phyloP scores from a whole-genome alignment of 2,797 vertebrate genomes.

The Borostomias antarcticus region DNA sequence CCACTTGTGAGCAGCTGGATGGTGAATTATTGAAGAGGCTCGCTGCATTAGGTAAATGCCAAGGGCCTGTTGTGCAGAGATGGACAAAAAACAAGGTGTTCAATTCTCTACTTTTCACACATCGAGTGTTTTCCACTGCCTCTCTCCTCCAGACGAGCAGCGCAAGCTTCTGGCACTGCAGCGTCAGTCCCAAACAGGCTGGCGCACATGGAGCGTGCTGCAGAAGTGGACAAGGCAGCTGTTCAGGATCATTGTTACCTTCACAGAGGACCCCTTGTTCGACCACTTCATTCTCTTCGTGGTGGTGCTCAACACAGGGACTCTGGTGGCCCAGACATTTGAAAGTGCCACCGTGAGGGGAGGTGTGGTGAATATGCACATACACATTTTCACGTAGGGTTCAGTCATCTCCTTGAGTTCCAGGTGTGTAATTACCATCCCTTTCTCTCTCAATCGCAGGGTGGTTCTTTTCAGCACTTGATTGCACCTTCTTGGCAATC shows the following conservation, averaged over 20 bases:
- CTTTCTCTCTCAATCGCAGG: neutral
- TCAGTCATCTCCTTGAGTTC: neutral
- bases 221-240: neutral
- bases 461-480: conserved; percentile 19
- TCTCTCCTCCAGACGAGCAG: neutral
- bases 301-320: conserved; percentile 17
- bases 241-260: neutral
- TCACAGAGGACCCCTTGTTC: conserved; percentile 1
- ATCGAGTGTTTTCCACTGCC: neutral
- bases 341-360: conserved; percentile 12
- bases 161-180: neutral
- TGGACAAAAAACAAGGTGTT: neutral
- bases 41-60: neutral
- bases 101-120: neutral
- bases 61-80: neutral
- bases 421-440: neutral
- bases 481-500: conserved; percentile 19
- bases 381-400: neutral
- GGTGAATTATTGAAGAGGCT: neutral
- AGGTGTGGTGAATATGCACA: conserved; percentile 5
- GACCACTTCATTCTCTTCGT: conserved; percentile 26
- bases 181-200: neutral
- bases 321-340: conserved; percentile 22
- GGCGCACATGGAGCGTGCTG: neutral
- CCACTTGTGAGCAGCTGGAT: neutral